phyloP scores from a whole-genome alignment of 2,888 invertebrate genomes.

The Phyllotreta striolata region DNA sequence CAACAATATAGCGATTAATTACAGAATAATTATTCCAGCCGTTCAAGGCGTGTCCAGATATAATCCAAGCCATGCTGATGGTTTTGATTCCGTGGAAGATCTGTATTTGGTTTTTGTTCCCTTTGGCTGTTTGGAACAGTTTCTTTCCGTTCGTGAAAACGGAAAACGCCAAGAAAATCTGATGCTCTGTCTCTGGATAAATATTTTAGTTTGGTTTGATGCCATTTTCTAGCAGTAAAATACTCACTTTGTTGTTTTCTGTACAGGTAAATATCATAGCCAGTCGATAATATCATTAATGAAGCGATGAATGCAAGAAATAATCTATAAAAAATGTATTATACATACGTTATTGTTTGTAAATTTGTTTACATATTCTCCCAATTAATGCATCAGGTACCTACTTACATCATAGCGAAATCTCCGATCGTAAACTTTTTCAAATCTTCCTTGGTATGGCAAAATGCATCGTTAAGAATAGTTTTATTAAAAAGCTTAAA shows the following conservation, averaged over 20 bases:
- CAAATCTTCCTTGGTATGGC: constrained; percentile 40
- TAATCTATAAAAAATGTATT: constrained; percentile 38
- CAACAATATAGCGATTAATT: constrained; percentile 21
- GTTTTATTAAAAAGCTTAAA: constrained; percentile 20
- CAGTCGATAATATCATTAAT: constrained; percentile 41
- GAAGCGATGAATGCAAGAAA: constrained; percentile 34
- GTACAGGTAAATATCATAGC: constrained; percentile 43
- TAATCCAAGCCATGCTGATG: constrained; percentile 54
- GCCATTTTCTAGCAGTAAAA: not conserved
- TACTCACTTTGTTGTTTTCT: constrained; percentile 41
- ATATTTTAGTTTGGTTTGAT: not conserved
- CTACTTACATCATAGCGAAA: constrained; percentile 31
- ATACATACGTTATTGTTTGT: not conserved
- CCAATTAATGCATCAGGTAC: not conserved
- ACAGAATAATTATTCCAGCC: constrained; percentile 34
- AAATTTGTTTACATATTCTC: not conserved
- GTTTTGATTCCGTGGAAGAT: constrained; percentile 52
- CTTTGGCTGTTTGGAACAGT: constrained; percentile 45
- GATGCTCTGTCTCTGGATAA: constrained; percentile 42
- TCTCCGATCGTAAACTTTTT: constrained; percentile 39
- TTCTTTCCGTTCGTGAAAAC: constrained; percentile 48
- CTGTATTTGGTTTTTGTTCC: constrained; percentile 48
- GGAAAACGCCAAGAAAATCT: constrained; percentile 48
- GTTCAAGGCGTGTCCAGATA: constrained; percentile 49
- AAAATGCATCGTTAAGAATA: constrained; percentile 36